These are phyloP conservation scores for Aramus guarauna DNA, from an alignment of 2,113 vertebrate species.

Conservation along the genomic window DNA sequence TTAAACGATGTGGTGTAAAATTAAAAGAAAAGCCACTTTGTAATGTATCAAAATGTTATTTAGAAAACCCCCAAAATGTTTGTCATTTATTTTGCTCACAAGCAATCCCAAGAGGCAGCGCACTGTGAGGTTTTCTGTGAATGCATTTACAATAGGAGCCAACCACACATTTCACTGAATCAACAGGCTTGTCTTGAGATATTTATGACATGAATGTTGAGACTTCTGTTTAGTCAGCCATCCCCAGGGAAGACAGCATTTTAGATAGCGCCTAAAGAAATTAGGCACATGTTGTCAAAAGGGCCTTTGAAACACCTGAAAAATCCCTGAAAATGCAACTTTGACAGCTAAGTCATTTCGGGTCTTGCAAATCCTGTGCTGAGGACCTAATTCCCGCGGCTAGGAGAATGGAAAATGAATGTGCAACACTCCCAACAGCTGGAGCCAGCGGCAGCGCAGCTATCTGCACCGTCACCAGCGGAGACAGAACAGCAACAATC, in stretches of 20 bases:
- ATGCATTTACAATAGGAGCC: constrained; percentile 55
- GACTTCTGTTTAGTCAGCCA: constrained; percentile 51
- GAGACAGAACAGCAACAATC: not conserved
- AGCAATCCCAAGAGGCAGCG: not conserved
- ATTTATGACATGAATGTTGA: constrained; percentile 46
- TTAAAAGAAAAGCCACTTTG: constrained; percentile 50
- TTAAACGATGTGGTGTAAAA: constrained; percentile 32
- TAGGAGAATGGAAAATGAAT: not conserved
- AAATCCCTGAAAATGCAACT: not conserved
- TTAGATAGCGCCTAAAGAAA: not conserved
- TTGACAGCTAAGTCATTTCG: not conserved
- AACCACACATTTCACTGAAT: constrained; percentile 59
- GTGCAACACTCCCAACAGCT: not conserved
- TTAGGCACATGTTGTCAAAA: not conserved
- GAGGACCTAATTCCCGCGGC: not conserved
- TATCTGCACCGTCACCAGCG: not conserved
- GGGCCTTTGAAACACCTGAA: not conserved
- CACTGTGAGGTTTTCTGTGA: constrained; percentile 57
- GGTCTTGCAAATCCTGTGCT: not conserved
- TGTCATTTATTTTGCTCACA: constrained; percentile 41
- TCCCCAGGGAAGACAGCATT: not conserved
- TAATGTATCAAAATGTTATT: constrained; percentile 48
- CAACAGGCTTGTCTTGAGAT: constrained; percentile 23
- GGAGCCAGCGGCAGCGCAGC: not conserved
- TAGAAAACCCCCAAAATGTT: not conserved